A percentile compares a stretch with the other conserved stretches of the same genome.
These are phyloP conservation scores for Siniperca obscura DNA, from an alignment of 2,797 vertebrate species.

Conservation along the genomic window DNA sequence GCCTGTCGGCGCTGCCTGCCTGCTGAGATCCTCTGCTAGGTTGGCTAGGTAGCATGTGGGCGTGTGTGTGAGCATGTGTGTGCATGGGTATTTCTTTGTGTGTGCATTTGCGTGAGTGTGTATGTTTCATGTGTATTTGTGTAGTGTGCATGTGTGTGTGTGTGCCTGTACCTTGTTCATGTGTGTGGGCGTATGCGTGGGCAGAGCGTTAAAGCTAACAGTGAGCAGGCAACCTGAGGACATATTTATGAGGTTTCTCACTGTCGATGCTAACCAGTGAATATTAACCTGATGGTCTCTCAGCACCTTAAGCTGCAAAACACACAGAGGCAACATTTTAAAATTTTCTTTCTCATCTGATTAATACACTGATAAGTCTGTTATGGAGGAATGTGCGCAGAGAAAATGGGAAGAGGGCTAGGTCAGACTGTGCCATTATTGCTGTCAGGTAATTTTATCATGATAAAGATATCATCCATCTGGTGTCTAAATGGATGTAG, in stretches of 20 bases:
- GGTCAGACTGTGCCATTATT: slow-evolving; percentile 50
- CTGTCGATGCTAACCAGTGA: slow-evolving; percentile 69
- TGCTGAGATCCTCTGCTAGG: slow-evolving; percentile 67
- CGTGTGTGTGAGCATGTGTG: slow-evolving; percentile 54
- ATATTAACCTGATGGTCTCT: slow-evolving; percentile 78
- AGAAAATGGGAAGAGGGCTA: slow-evolving; percentile 52
- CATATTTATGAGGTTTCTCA: slow-evolving; percentile 76
- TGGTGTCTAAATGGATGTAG: slow-evolving; percentile 59
- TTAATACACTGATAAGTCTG: slow-evolving; percentile 61
- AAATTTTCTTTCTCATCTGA: slow-evolving; percentile 58
- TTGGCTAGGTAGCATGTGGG: slow-evolving; percentile 67
- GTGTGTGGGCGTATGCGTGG: slow-evolving; percentile 73
- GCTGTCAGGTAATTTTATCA: slow-evolving; percentile 65
- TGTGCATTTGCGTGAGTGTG: neutral
- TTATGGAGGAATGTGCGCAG: slow-evolving; percentile 43
- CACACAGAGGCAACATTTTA: slow-evolving; percentile 59
- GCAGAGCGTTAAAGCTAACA: slow-evolving; percentile 75
- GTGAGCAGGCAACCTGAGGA: slow-evolving; percentile 75
- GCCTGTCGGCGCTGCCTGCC: slow-evolving; percentile 69
- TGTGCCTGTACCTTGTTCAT: slow-evolving; percentile 61
- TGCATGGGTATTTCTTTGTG: slow-evolving; percentile 33
- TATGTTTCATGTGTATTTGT: slow-evolving; percentile 33
- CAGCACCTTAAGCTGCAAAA: slow-evolving; percentile 64
- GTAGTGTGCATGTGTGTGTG: slow-evolving; percentile 30
- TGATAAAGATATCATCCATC: slow-evolving; percentile 65